phyloP scores from a whole-genome alignment of 2,888 invertebrate species.

The Cephus sareptanus region DNA sequence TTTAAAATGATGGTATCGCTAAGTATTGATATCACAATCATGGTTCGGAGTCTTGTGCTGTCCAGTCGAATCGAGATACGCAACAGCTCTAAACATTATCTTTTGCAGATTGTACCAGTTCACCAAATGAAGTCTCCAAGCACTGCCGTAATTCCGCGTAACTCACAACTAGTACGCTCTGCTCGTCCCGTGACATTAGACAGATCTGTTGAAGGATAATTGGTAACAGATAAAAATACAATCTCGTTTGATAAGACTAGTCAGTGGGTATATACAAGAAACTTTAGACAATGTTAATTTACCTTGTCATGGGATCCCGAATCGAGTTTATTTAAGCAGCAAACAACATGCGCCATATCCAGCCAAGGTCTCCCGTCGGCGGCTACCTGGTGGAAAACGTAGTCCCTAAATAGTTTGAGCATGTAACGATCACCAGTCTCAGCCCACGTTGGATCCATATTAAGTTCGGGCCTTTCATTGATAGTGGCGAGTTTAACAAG shows the following conservation, averaged over 20 bases:
- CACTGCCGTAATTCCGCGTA: constrained; percentile 96
- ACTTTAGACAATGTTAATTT: constrained; percentile 32
- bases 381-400: constrained; percentile 95
- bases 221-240: constrained; percentile 10
- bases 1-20: constrained; percentile 56
- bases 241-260: constrained; percentile 2
- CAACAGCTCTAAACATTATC: constrained; percentile 42
- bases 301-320: constrained; percentile 85
- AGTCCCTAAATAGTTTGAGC: constrained; percentile 97
- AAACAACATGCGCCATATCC: constrained; percentile 94
- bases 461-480: constrained; percentile 95
- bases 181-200: constrained; percentile 95
- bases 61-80: constrained; percentile 33
- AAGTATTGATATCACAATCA: constrained; percentile 64
- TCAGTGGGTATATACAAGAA: not conserved
- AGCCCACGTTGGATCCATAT: constrained; percentile 94
- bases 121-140: constrained; percentile 91
- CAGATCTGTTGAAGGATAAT: constrained; percentile 74
- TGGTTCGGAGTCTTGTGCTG: constrained; percentile 50
- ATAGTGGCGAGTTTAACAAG: constrained; percentile 93
- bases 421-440: constrained; percentile 99
- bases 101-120: constrained; percentile 74
- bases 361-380: constrained; percentile 95
- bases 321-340: constrained; percentile 93
- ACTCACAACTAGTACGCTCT: constrained; percentile 94